Evolutionary conservation across 2,888 invertebrate species (phyloP).

Genomic region (Acanthacorydalis orientalis): DNA sequence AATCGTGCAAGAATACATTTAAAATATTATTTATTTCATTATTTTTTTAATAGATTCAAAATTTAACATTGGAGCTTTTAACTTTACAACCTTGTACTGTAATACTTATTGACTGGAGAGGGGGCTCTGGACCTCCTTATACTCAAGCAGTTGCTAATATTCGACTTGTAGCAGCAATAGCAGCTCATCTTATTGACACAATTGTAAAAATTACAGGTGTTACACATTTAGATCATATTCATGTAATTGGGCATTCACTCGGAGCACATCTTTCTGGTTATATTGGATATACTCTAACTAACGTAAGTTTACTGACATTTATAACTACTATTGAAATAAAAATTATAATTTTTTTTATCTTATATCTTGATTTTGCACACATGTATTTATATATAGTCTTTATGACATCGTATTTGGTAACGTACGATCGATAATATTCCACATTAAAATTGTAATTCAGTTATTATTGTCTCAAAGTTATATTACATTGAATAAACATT

Average conservation of each 20-base stretch:
- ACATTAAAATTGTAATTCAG: not conserved
- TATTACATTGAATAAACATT: no score
- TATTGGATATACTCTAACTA: slow-evolving; percentile 59
- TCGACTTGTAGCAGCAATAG: slow-evolving; percentile 67
- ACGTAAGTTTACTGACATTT: slow-evolving; percentile 22
- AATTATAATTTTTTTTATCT: no score
- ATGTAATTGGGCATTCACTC: slow-evolving; percentile 73
- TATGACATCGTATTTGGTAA: no score
- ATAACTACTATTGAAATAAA: no score
- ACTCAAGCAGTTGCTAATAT: slow-evolving; percentile 86
- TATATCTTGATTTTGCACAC: no score
- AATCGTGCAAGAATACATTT: not conserved
- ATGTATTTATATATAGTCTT: no score
- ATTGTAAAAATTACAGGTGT: slow-evolving; percentile 25
- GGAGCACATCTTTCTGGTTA: slow-evolving; percentile 77
- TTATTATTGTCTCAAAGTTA: no score
- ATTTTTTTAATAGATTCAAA: slow-evolving; percentile 34
- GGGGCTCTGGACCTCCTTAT: slow-evolving; percentile 75
- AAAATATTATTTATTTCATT: not conserved
- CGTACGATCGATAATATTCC: no score
- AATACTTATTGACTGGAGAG: slow-evolving; percentile 70
- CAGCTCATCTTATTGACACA: slow-evolving; percentile 48
- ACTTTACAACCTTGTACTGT: slow-evolving; percentile 55
- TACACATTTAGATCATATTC: slow-evolving; percentile 44
- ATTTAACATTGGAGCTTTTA: slow-evolving; percentile 55